Percentiles rank a stretch among this genome's conserved stretches.
phyloP scores from a whole-genome alignment of 2,888 invertebrate genomes.

The Micoletzkya japonica region DNA sequence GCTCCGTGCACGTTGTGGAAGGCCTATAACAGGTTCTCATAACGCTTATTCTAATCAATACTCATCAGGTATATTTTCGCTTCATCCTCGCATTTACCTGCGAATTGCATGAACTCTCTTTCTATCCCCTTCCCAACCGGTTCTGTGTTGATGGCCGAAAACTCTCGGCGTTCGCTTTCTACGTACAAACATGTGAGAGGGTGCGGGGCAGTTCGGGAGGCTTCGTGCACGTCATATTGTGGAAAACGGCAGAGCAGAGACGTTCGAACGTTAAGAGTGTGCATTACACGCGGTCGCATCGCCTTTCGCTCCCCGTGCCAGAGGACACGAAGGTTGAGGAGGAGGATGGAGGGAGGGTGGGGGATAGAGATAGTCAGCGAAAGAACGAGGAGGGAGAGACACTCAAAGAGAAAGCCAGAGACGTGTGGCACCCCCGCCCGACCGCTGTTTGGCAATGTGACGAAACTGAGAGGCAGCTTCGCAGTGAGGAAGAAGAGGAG shows the following conservation, averaged over 20 bases:
- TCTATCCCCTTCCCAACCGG: neutral
- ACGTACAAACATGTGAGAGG: neutral
- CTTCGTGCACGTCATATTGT: no score
- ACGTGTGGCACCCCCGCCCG: no score
- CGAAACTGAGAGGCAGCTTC: no score
- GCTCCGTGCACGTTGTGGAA: conserved; percentile 57
- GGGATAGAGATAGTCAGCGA: no score
- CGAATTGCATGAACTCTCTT: neutral
- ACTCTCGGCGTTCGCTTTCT: neutral
- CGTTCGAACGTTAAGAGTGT: no score
- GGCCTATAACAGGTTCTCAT: conserved; percentile 25
- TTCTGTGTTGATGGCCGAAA: conserved; percentile 10
- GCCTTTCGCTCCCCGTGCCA: conserved; percentile 1
- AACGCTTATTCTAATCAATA: no score
- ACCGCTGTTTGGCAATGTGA: no score
- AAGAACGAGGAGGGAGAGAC: no score
- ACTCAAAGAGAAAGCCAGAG: no score
- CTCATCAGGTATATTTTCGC: neutral
- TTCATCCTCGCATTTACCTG: neutral
- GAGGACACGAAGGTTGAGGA: neutral
- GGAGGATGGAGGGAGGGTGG: neutral
- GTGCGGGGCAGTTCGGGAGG: neutral
- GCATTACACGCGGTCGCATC: no score
- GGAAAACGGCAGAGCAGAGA: no score
- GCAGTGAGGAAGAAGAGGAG: no score